phyloP scores from a whole-genome alignment of 2,888 invertebrate genomes.

The Lasioglossum villosulum region DNA sequence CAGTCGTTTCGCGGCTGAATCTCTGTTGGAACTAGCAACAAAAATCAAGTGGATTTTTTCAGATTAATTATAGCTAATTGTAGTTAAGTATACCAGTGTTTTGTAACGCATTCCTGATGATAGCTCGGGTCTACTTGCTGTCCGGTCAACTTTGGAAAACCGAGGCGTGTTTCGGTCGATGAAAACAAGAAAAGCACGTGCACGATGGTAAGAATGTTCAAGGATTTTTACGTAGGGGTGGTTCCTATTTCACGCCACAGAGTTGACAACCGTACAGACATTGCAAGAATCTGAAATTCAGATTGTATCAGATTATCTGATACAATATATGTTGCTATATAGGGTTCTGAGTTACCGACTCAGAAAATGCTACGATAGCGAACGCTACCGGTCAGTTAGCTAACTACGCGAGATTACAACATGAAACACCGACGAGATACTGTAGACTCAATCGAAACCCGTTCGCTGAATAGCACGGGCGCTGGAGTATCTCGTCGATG shows the following conservation, averaged over 20 bases:
- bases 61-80: constrained; percentile 20
- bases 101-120: constrained; percentile 3
- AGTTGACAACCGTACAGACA: too few species aligned
- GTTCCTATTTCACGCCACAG: not conserved
- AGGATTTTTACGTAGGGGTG: not conserved
- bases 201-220: not conserved
- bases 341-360: not conserved
- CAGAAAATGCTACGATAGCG: too few species aligned
- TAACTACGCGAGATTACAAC: too few species aligned
- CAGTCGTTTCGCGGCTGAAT: constrained; percentile 12
- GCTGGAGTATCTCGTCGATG: too few species aligned
- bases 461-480: too few species aligned
- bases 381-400: too few species aligned
- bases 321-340: too few species aligned
- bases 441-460: too few species aligned
- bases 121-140: not conserved
- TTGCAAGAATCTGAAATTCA: too few species aligned
- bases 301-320: too few species aligned
- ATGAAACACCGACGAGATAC: too few species aligned
- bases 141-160: not conserved
- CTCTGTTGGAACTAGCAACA: not conserved
- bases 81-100: not conserved
- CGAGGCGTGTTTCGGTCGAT: not conserved
- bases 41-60: constrained; percentile 2
- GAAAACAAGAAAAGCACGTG: not conserved